A percentile compares a stretch with the other conserved stretches of the same genome.
Evolutionary conservation across 2,888 invertebrate genomes (phyloP).

Genomic region (Oxyteleia sp.): DNA sequence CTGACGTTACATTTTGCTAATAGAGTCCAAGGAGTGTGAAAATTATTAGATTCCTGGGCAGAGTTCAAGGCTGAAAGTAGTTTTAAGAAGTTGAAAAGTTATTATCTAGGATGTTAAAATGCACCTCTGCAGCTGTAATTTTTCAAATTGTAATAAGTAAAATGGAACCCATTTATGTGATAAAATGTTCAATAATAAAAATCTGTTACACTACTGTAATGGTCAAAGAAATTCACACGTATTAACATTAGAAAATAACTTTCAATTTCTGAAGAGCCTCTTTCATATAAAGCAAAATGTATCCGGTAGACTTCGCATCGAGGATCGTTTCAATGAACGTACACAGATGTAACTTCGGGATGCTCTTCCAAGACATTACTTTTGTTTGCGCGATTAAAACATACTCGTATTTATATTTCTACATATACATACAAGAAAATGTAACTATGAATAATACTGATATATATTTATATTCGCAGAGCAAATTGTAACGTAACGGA

Average conservation of each 20-base stretch:
- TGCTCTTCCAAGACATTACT: slow-evolving; percentile 27
- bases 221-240: too few species aligned
- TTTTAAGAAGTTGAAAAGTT: too few species aligned
- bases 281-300: too few species aligned
- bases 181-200: too few species aligned
- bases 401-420: slow-evolving; percentile 7
- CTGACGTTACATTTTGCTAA: neutral
- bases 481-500: neutral
- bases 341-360: slow-evolving; percentile 15
- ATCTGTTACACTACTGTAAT: too few species aligned
- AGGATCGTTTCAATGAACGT: slow-evolving; percentile 3
- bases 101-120: too few species aligned
- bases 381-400: slow-evolving; percentile 16
- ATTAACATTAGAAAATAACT: too few species aligned
- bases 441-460: neutral
- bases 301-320: neutral
- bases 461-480: slow-evolving; percentile 17
- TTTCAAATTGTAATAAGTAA: too few species aligned
- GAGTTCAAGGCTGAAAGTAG: too few species aligned
- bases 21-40: neutral
- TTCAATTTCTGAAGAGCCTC: too few species aligned
- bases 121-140: too few species aligned
- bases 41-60: neutral
- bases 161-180: too few species aligned
- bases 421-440: neutral